Percentiles rank a stretch among this genome's conserved stretches.
Evolutionary conservation across 1,140 invertebrate genomes (phyloP).

Genomic region (Maconellicoccus hirsutus): DNA sequence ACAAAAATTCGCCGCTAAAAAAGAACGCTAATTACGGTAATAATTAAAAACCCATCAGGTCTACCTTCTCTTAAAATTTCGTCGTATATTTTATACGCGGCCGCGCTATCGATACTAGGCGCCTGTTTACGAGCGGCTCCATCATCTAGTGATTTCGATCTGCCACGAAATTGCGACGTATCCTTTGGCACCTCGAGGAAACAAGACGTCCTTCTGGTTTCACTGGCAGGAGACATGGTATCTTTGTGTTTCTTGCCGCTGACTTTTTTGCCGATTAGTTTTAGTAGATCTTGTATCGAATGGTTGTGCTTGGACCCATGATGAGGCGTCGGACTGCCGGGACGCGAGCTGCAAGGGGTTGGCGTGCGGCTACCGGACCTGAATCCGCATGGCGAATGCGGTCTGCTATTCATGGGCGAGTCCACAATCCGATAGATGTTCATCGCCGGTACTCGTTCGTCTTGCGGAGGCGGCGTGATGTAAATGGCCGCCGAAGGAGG

Average conservation of each 20-base stretch:
- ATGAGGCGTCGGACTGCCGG: constrained; percentile 17
- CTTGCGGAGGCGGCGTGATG: background rate
- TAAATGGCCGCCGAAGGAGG: constrained; percentile 10
- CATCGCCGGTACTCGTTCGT: background rate
- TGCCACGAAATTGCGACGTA: constrained; percentile 49
- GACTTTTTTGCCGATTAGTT: constrained; percentile 22
- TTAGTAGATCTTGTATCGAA: constrained; percentile 29
- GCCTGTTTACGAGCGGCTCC: constrained; percentile 34
- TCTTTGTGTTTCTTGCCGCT: constrained; percentile 13
- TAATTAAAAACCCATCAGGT: no score
- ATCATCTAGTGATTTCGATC: constrained; percentile 63
- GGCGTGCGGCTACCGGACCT: constrained; percentile 22
- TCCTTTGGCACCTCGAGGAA: constrained; percentile 34
- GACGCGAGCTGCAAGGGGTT: constrained; percentile 24
- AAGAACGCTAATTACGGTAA: no score
- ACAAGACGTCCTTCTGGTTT: constrained; percentile 24
- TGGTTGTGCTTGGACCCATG: constrained; percentile 21
- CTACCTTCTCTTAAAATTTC: constrained; percentile 64
- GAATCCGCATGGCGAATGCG: constrained; percentile 24
- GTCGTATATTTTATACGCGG: constrained; percentile 69
- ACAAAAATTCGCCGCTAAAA: no score
- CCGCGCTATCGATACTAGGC: constrained; percentile 52
- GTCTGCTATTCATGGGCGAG: background rate
- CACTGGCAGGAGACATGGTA: background rate
- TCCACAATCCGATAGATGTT: background rate